These are phyloP conservation scores for Periphyllus acericola DNA, from an alignment of 2,888 invertebrate species.

Conservation along the genomic window DNA sequence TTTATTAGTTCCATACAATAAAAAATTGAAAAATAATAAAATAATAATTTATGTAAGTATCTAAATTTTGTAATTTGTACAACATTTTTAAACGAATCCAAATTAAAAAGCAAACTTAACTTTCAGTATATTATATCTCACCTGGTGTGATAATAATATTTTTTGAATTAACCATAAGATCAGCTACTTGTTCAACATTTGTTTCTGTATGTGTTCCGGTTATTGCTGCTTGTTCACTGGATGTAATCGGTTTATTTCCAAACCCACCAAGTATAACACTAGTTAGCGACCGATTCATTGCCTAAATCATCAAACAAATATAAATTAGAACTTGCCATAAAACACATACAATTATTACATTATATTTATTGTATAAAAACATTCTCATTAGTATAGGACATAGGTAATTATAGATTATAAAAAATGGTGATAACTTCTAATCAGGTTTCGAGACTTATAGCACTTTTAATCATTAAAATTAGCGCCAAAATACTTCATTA, in stretches of 20 bases:
- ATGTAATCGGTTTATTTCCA: slow-evolving; percentile 79
- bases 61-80: no score
- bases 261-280: slow-evolving; percentile 91
- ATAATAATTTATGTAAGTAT: no score
- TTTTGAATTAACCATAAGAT: slow-evolving; percentile 79
- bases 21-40: no score
- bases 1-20: no score
- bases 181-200: slow-evolving; percentile 78
- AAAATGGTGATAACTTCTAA: no score
- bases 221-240: slow-evolving; percentile 81
- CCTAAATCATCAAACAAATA: slow-evolving; percentile 67
- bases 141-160: slow-evolving; percentile 90
- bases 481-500: no score
- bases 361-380: neutral
- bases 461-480: no score
- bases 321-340: no score
- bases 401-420: no score
- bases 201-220: slow-evolving; percentile 84
- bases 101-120: neutral
- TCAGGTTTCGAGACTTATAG: no score
- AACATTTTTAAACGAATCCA: neutral
- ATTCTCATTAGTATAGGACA: neutral
- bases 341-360: slow-evolving; percentile 1
- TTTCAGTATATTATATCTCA: slow-evolving; percentile 64
- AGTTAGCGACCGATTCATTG: slow-evolving; percentile 84